phyloP scores from a whole-genome alignment of 2,797 vertebrate species.

The Poeciliopsis infans region DNA sequence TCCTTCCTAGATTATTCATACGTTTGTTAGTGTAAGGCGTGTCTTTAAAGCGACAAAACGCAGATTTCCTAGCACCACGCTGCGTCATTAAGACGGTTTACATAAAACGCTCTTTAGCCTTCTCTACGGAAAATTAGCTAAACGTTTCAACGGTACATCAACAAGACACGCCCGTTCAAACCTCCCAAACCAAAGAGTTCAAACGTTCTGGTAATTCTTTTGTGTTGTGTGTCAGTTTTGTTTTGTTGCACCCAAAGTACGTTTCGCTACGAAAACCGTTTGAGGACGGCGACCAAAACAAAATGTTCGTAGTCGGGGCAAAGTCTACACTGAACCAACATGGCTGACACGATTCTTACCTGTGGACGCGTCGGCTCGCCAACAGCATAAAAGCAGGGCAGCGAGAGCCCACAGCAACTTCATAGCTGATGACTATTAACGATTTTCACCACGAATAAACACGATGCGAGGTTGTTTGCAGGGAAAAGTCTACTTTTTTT shows the following conservation, averaged over 20 bases:
- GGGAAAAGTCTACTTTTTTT: neutral
- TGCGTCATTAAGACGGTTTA: accelerated
- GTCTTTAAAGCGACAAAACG: neutral
- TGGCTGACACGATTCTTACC: conserved; percentile 78
- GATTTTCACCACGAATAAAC: neutral
- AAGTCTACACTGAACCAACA: conserved; percentile 63
- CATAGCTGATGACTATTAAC: conserved; percentile 49
- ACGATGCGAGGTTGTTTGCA: neutral
- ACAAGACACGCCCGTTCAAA: neutral
- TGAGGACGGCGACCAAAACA: neutral
- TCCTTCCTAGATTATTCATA: too few relatives aligned
- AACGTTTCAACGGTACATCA: neutral
- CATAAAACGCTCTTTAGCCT: neutral
- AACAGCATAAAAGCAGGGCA: conserved; percentile 74
- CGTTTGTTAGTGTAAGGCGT: neutral
- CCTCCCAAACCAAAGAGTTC: neutral
- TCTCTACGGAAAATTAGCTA: conserved; percentile 18
- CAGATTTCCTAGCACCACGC: neutral
- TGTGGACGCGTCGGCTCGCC: conserved; percentile 69
- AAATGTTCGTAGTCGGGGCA: conserved; percentile 26
- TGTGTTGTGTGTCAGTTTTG: neutral
- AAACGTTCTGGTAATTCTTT: neutral
- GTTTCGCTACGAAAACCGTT: too few relatives aligned
- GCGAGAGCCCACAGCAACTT: conserved; percentile 70
- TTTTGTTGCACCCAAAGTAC: neutral